Conservation (phyloP, 2,113 vertebrate genomes). For the Neogobius melanostomus region DNA sequence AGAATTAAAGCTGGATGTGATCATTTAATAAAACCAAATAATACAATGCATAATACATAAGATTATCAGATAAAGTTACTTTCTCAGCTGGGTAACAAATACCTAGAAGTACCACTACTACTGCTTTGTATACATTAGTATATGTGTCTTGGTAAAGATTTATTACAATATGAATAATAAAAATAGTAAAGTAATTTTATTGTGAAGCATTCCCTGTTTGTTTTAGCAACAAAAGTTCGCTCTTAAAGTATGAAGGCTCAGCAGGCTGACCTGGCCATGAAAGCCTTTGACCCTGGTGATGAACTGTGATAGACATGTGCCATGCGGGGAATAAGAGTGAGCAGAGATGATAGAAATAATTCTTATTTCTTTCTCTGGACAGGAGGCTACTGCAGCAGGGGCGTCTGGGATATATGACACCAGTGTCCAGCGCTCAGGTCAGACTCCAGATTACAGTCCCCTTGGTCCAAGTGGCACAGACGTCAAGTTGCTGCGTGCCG, state of each 20-base stretch:
- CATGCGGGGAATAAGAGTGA: conserved; percentile 17
- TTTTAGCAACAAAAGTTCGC: not conserved
- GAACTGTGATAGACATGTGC: conserved; percentile 45
- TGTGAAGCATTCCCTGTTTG: not conserved
- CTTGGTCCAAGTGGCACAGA: conserved; percentile 52
- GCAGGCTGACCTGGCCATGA: not conserved
- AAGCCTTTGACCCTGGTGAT: conserved; percentile 9
- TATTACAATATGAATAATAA: not conserved
- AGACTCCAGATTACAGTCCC: conserved; percentile 46
- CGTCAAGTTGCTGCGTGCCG: conserved; percentile 44
- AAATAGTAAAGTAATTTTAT: not conserved
- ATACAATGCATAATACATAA: too few species aligned
- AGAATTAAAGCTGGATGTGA: too few species aligned
- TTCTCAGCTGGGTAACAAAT: not conserved
- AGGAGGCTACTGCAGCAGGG: conserved; percentile 12
- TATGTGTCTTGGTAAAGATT: not conserved
- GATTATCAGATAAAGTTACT: not conserved
- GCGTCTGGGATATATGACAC: conserved; percentile 45
- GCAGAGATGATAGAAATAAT: conserved; percentile 24
- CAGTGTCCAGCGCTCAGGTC: conserved; percentile 54
- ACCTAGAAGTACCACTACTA: not conserved
- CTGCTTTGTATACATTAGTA: not conserved
- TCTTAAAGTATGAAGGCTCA: not conserved
- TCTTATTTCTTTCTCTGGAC: conserved; percentile 34
- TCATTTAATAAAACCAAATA: too few species aligned